Evolutionary conservation across 2,797 vertebrate species (phyloP).

Genomic region (Naso thynnoides): DNA sequence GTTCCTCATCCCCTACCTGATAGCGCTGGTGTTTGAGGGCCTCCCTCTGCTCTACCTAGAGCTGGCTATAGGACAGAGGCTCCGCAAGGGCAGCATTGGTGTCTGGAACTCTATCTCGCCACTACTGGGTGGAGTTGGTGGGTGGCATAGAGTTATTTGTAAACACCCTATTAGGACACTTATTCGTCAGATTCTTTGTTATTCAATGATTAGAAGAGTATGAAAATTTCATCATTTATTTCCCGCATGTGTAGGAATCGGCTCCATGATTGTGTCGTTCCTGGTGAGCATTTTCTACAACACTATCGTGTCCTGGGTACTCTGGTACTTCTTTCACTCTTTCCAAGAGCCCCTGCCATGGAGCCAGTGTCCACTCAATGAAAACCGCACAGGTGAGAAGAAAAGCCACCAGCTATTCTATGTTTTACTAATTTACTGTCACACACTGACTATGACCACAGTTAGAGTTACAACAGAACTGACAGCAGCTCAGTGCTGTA

Average conservation of each 20-base stretch:
- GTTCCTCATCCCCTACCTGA: constrained; percentile 92
- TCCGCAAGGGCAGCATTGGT: constrained; percentile 87
- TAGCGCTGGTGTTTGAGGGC: constrained; percentile 90
- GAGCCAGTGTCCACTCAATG: constrained; percentile 86
- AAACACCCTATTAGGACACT: no score
- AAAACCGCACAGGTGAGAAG: constrained; percentile 85
- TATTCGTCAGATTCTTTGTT: no score
- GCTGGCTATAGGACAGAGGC: constrained; percentile 90
- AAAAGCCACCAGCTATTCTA: background rate
- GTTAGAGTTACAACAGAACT: background rate
- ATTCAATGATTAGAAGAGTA: no score
- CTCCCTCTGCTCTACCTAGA: constrained; percentile 92
- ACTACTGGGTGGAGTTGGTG: constrained; percentile 89
- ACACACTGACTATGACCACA: background rate
- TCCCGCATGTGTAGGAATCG: constrained; percentile 79
- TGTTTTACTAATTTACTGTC: background rate
- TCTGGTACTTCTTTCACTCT: constrained; percentile 94
- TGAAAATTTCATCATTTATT: background rate
- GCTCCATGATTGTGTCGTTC: constrained; percentile 84
- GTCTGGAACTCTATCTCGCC: constrained; percentile 92
- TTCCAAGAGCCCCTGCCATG: constrained; percentile 93
- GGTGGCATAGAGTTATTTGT: constrained; percentile 9
- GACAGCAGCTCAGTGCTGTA: background rate
- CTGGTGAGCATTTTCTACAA: constrained; percentile 90
- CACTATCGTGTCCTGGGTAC: constrained; percentile 90